phyloP scores from a whole-genome alignment of 1,140 invertebrate genomes.

The Pseudomyrmex flavicornis region DNA sequence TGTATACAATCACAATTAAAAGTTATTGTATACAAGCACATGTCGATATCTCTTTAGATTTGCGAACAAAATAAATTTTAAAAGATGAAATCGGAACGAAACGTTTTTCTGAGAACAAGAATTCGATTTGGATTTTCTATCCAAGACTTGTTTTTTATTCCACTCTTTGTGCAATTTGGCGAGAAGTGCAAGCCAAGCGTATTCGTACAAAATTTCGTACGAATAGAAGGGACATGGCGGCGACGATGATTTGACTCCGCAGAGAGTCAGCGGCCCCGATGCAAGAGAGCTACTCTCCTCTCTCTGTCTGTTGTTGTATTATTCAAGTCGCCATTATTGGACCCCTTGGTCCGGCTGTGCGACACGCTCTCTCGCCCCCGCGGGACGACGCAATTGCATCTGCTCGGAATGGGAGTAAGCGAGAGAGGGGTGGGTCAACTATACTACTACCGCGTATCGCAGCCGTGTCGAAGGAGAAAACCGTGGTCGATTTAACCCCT shows the following conservation, averaged over 20 bases:
- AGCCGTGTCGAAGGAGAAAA: slow-evolving; percentile 60
- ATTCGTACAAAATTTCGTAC: slow-evolving; percentile 73
- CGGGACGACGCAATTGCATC: slow-evolving; percentile 81
- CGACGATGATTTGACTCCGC: slow-evolving; percentile 70
- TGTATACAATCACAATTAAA: too few relatives aligned
- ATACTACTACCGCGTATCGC: slow-evolving; percentile 42
- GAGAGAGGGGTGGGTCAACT: slow-evolving; percentile 56
- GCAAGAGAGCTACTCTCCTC: slow-evolving; percentile 8
- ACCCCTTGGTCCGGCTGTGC: slow-evolving; percentile 70
- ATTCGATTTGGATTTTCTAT: slow-evolving; percentile 8
- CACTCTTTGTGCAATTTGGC: not conserved
- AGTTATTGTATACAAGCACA: too few relatives aligned
- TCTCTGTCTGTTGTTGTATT: slow-evolving; percentile 74
- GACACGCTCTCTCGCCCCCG: slow-evolving; percentile 74
- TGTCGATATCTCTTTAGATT: too few relatives aligned
- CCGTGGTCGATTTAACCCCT: slow-evolving; percentile 70
- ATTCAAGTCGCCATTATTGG: slow-evolving; percentile 78
- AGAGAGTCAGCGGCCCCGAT: slow-evolving; percentile 17
- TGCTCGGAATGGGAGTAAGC: slow-evolving; percentile 69
- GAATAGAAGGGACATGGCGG: slow-evolving; percentile 72
- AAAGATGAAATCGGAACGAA: too few relatives aligned
- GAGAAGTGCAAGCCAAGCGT: slow-evolving; percentile 22
- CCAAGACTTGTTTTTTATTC: not conserved
- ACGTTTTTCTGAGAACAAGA: not conserved
- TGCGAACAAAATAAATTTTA: too few relatives aligned